A percentile compares a stretch with the other conserved stretches of the same genome.
These are phyloP conservation scores for Balearica regulorum DNA, from an alignment of 2,797 vertebrate genomes.

Conservation along the genomic window DNA sequence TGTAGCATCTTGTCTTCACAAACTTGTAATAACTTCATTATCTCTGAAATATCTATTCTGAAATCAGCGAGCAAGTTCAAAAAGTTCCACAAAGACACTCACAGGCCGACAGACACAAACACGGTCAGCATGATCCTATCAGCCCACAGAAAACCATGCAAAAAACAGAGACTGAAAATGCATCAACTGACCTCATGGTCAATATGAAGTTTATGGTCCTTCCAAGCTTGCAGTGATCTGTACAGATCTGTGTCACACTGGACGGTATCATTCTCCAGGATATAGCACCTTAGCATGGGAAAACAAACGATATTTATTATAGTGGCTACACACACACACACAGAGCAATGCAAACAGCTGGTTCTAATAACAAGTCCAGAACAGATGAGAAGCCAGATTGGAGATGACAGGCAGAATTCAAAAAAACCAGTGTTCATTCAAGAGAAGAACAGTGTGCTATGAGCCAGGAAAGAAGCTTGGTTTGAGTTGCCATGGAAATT, in stretches of 20 bases:
- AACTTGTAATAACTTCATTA: not conserved
- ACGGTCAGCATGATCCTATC: not conserved
- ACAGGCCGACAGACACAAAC: not conserved
- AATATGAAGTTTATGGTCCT: slow-evolving; percentile 95
- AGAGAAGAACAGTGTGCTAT: not conserved
- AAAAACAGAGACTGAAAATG: not conserved
- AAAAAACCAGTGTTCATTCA: not conserved
- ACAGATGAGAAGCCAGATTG: not conserved
- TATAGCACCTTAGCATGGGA: slow-evolving; percentile 83
- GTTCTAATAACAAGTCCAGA: not conserved
- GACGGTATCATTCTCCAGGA: slow-evolving; percentile 87
- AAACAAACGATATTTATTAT: not conserved
- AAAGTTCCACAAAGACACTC: not conserved
- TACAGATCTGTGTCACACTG: slow-evolving; percentile 90
- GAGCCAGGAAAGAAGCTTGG: not conserved
- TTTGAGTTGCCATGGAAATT: not conserved
- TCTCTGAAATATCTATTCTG: not conserved
- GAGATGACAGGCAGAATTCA: not conserved
- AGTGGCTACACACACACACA: not conserved
- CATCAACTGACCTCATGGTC: slow-evolving; percentile 87
- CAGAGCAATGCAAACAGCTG: not conserved
- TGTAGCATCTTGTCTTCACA: not conserved
- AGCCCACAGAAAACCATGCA: not conserved
- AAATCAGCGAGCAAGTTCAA: not conserved
- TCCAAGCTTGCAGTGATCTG: slow-evolving; percentile 94